Conservation (phyloP, 2,888 invertebrate species). For the Andrena dorsata region DNA sequence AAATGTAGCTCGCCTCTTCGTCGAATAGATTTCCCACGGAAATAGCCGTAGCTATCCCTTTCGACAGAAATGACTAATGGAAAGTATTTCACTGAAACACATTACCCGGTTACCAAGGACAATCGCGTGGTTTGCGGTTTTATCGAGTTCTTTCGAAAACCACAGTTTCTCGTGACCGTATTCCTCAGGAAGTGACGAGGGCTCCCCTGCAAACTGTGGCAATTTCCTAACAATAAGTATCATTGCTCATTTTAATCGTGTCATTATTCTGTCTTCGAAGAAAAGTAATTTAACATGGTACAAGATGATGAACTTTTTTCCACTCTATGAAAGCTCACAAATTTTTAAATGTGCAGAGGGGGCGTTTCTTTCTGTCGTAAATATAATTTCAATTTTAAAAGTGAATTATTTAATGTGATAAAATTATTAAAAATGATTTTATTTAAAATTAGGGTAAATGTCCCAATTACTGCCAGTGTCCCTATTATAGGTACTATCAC, state of each 20-base stretch:
- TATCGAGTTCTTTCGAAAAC: constrained; percentile 51
- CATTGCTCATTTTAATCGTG: background rate
- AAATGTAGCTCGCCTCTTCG: constrained; percentile 5
- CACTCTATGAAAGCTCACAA: no score
- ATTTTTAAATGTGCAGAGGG: no score
- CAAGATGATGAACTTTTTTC: no score
- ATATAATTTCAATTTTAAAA: no score
- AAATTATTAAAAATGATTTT: no score
- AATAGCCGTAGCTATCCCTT: constrained; percentile 36
- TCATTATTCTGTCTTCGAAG: background rate
- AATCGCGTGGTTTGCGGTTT: constrained; percentile 57
- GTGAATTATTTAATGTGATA: no score
- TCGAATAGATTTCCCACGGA: constrained; percentile 41
- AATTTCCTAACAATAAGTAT: background rate
- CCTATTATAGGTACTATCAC: no score
- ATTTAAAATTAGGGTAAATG: no score
- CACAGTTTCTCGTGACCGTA: constrained; percentile 43
- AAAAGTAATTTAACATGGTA: background rate
- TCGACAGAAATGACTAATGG: constrained; percentile 39
- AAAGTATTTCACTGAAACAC: constrained; percentile 57
- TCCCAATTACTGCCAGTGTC: no score
- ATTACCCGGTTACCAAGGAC: constrained; percentile 47
- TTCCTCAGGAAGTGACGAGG: constrained; percentile 55
- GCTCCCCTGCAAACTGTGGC: background rate
- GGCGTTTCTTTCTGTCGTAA: no score